Evolutionary conservation across 2,113 vertebrate species (phyloP).

Genomic region (Chitala chitala): DNA sequence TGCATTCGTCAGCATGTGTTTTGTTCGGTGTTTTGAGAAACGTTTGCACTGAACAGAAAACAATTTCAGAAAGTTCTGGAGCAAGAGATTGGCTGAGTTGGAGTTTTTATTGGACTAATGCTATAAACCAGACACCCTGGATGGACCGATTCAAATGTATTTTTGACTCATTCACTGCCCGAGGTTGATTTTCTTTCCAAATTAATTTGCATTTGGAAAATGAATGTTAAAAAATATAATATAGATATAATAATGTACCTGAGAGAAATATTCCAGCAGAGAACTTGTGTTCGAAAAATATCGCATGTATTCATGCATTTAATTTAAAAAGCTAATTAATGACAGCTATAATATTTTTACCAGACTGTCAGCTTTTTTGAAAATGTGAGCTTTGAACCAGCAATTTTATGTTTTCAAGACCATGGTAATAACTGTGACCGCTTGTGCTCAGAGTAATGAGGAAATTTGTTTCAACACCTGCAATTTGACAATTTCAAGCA

Average conservation of each 20-base stretch:
- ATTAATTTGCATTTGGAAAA: not conserved
- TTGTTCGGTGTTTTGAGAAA: not conserved
- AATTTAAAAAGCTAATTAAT: not conserved
- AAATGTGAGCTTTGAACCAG: not conserved
- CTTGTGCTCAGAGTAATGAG: not conserved
- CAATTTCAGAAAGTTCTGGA: not conserved
- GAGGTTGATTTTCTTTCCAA: not conserved
- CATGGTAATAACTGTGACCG: not conserved
- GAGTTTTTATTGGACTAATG: not conserved
- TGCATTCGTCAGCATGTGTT: not conserved
- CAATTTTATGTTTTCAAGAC: not conserved
- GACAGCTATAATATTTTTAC: not conserved
- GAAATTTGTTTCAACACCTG: not conserved
- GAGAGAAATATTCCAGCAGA: not conserved
- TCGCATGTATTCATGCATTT: not conserved
- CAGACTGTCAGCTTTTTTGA: not conserved
- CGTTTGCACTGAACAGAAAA: not conserved
- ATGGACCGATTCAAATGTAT: not conserved
- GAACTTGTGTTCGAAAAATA: not conserved
- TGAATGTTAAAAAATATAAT: not conserved
- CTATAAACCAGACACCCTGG: not conserved
- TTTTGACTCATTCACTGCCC: not conserved
- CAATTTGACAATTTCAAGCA: too few relatives aligned
- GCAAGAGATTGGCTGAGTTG: not conserved
- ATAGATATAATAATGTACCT: not conserved